Evolutionary conservation across 2,797 vertebrate species (phyloP).

Genomic region (Mormyrops boulengeri): DNA sequence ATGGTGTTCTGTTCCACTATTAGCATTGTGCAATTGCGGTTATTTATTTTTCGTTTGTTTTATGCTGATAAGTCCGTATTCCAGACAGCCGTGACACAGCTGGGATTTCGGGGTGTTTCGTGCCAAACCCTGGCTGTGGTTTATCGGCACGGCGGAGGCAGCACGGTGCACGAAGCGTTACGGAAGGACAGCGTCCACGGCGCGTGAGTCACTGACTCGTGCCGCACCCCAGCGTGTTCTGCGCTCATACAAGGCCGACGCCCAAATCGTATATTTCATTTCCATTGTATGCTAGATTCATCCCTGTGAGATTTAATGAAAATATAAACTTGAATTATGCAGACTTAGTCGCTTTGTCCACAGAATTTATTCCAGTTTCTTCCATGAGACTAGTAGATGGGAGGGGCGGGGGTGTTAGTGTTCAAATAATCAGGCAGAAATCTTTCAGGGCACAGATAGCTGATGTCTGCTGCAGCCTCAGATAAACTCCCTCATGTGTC

Average conservation of each 20-base stretch:
- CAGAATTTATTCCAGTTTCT: neutral
- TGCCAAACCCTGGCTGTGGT: neutral
- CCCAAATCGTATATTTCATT: neutral
- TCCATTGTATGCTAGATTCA: neutral
- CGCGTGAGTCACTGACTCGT: neutral
- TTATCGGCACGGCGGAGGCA: neutral
- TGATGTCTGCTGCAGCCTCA: neutral
- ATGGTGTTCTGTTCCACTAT: neutral
- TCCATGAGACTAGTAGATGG: neutral
- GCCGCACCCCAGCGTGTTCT: neutral
- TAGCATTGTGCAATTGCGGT: neutral
- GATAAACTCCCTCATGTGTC: neutral
- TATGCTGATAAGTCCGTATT: neutral
- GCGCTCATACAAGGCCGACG: neutral
- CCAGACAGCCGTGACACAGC: neutral
- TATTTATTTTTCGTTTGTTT: neutral
- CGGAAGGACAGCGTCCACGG: neutral
- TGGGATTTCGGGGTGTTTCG: neutral
- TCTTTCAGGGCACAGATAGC: neutral
- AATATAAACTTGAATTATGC: neutral
- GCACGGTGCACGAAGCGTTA: neutral
- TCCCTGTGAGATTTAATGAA: neutral
- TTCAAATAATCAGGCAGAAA: neutral
- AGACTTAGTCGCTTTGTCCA: neutral
- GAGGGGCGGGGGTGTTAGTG: neutral